These are phyloP conservation scores for Myioborus melanocephalus DNA, from an alignment of 2,797 vertebrate species.

Conservation along the genomic window DNA sequence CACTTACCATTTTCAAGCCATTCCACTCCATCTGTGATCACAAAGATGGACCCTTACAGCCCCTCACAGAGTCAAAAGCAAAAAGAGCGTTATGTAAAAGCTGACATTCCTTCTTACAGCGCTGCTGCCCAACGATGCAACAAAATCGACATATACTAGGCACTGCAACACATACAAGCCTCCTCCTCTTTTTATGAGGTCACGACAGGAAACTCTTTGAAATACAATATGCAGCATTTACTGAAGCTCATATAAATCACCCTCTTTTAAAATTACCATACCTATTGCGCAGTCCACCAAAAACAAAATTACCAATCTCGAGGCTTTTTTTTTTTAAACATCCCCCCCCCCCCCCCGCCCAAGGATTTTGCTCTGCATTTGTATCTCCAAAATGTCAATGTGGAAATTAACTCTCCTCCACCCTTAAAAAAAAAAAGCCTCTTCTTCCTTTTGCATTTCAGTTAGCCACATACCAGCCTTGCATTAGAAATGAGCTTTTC, in stretches of 20 bases:
- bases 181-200: constrained; percentile 90
- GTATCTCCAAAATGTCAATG: constrained; percentile 70
- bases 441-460: constrained; percentile 54
- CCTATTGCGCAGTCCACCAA: constrained; percentile 77
- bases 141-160: constrained; percentile 90
- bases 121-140: constrained; percentile 93
- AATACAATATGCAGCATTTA: constrained; percentile 87
- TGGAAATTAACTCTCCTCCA: constrained; percentile 60
- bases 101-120: constrained; percentile 97
- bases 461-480: constrained; percentile 68
- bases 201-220: constrained; percentile 88
- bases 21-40: constrained; percentile 99
- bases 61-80: constrained; percentile 86
- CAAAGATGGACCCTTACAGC: constrained; percentile 85
- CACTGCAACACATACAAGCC: constrained; percentile 86
- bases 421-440: constrained; percentile 30
- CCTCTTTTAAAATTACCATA: constrained; percentile 79
- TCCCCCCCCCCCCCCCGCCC: background rate
- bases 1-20: constrained; percentile 99
- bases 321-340: constrained; percentile 6
- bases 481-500: constrained; percentile 54
- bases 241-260: constrained; percentile 85
- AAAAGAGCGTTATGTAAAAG: constrained; percentile 88
- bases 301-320: constrained; percentile 75
- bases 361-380: constrained; percentile 63